Evolutionary conservation across 2,888 invertebrate genomes (phyloP).

Genomic region (Yponomeuta cagnagella): DNA sequence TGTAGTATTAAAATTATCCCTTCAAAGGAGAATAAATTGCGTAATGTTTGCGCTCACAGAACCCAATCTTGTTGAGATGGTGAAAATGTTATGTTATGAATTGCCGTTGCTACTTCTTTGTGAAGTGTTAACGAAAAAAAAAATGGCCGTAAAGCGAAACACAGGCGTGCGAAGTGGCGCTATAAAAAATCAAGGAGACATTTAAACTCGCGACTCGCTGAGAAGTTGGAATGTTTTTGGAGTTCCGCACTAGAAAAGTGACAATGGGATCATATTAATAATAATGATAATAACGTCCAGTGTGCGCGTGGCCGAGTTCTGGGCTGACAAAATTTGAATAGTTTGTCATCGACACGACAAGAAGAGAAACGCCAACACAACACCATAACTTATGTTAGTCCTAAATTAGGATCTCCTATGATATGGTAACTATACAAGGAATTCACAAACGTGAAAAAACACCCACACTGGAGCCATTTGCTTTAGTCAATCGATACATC

Average conservation of each 20-base stretch:
- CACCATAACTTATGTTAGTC: too few relatives aligned
- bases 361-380: too few relatives aligned
- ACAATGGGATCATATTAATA: background rate
- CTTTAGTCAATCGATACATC: too few relatives aligned
- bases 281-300: too few relatives aligned
- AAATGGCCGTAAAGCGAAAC: conserved; percentile 5
- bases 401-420: too few relatives aligned
- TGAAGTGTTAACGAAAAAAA: conserved; percentile 4
- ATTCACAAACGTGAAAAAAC: too few relatives aligned
- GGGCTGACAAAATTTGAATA: too few relatives aligned
- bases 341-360: too few relatives aligned
- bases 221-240: background rate
- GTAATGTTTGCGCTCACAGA: background rate
- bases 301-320: too few relatives aligned
- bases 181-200: conserved; percentile 11
- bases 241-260: background rate
- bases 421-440: too few relatives aligned
- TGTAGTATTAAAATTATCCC: background rate
- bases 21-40: background rate
- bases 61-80: background rate
- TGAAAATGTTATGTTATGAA: background rate
- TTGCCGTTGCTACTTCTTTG: background rate
- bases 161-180: conserved; percentile 7
- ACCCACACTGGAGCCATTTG: too few relatives aligned
- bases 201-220: background rate